These are phyloP conservation scores for Ceratosolen fusciceps DNA, from an alignment of 1,140 invertebrate species.

Conservation along the genomic window DNA sequence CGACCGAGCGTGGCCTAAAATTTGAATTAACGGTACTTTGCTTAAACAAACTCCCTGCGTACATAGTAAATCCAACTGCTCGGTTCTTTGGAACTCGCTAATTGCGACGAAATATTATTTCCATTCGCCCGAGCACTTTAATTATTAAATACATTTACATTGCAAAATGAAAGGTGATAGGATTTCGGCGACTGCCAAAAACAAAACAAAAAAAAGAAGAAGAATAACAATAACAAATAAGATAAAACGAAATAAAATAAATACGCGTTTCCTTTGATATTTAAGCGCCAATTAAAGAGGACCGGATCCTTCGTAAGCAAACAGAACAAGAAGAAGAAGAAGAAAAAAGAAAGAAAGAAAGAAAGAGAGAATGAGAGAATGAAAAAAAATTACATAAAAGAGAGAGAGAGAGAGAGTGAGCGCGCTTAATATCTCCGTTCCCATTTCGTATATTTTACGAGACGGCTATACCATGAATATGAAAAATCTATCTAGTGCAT, in stretches of 20 bases:
- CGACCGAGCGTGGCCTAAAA: neutral
- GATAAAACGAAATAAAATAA: neutral
- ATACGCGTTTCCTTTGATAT: neutral
- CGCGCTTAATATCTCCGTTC: neutral
- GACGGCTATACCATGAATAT: neutral
- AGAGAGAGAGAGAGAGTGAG: too few species aligned
- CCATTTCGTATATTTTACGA: neutral
- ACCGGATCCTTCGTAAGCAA: too few species aligned
- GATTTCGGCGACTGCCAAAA: too few species aligned
- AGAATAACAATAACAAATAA: neutral
- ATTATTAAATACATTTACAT: too few species aligned
- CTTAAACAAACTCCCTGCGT: neutral
- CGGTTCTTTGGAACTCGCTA: neutral
- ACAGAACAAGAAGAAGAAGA: too few species aligned
- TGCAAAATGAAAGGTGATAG: too few species aligned
- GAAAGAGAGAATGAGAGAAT: too few species aligned
- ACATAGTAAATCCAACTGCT: neutral
- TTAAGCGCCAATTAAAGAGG: constrained; percentile 2
- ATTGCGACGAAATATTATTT: neutral
- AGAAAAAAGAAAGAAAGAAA: too few species aligned
- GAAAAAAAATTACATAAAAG: too few species aligned
- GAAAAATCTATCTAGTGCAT: constrained; percentile 19
- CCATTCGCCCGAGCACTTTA: neutral
- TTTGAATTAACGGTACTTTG: neutral
- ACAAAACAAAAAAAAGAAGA: too few species aligned